Percentiles rank a stretch among this genome's conserved stretches.
These are phyloP conservation scores for Hystrix cristata DNA, from an alignment of 2,113 vertebrate genomes.

Conservation along the genomic window DNA sequence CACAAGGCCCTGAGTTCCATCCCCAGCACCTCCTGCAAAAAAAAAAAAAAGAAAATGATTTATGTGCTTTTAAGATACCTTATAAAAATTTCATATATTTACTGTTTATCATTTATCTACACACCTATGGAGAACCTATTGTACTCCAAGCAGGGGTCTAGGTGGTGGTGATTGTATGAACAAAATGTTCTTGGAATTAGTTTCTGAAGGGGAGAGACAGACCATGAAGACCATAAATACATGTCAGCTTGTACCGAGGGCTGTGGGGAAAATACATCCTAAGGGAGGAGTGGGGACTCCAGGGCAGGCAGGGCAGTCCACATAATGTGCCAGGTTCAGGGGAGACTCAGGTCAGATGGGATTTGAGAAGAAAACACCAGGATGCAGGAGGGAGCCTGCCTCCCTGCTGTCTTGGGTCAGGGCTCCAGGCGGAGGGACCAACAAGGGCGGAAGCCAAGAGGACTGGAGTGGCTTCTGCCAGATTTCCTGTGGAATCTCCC, in stretches of 20 bases:
- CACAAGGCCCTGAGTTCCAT: too few species aligned
- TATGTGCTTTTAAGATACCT: background rate
- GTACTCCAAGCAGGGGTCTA: background rate
- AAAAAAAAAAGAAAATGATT: background rate
- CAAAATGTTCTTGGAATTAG: conserved; percentile 12
- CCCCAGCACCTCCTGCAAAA: too few species aligned
- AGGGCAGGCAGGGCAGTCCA: background rate
- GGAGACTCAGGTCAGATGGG: background rate
- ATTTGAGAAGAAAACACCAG: background rate
- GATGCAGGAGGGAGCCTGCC: fast-evolving
- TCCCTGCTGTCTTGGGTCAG: background rate
- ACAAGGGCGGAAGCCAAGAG: background rate
- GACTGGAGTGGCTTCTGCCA: fast-evolving
- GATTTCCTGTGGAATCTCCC: background rate
- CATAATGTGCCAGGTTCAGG: background rate
- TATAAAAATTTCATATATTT: background rate
- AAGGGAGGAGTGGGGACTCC: background rate
- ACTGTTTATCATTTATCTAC: background rate
- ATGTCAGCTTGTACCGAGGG: background rate
- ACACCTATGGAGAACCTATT: background rate
- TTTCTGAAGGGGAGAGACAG: conserved; percentile 18
- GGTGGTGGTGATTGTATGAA: background rate
- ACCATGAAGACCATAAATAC: background rate
- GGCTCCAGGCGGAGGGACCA: background rate
- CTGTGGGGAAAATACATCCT: background rate